Evolutionary conservation across 2,797 vertebrate genomes (phyloP).

Genomic region (Staurois parvus): DNA sequence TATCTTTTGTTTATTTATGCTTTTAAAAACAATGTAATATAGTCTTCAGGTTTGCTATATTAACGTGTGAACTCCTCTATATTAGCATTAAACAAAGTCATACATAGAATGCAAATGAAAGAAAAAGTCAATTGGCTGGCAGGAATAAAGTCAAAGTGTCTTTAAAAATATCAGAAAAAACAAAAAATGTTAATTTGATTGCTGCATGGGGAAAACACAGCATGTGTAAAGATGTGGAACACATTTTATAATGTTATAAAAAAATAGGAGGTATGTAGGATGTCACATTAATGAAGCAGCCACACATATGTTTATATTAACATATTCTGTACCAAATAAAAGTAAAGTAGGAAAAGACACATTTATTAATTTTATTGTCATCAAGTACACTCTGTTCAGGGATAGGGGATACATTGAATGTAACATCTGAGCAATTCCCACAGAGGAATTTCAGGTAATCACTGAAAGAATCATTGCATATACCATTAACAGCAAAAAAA

Average conservation of each 20-base stretch:
- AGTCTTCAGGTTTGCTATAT: background rate
- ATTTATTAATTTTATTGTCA: slow-evolving; percentile 39
- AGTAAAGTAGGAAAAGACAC: slow-evolving; percentile 16
- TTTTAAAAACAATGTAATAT: slow-evolving; percentile 35
- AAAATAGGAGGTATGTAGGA: slow-evolving; percentile 27
- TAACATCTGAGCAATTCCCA: slow-evolving; percentile 10
- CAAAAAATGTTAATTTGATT: slow-evolving; percentile 37
- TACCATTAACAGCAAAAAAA: too few species aligned
- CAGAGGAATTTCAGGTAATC: background rate
- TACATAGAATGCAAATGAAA: slow-evolving; percentile 14
- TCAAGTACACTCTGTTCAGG: slow-evolving; percentile 3
- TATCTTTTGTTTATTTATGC: slow-evolving; percentile 32
- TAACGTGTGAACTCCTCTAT: background rate
- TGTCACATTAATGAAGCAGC: slow-evolving; percentile 30
- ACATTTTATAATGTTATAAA: background rate
- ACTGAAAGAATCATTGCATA: too few species aligned
- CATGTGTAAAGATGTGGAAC: slow-evolving; percentile 23
- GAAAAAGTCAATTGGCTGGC: slow-evolving; percentile 13
- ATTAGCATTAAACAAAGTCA: slow-evolving; percentile 12
- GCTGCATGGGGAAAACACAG: slow-evolving; percentile 15
- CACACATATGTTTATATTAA: slow-evolving; percentile 25
- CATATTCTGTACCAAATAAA: slow-evolving; percentile 29
- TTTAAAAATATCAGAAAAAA: slow-evolving; percentile 33
- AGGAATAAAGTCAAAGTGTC: slow-evolving; percentile 22
- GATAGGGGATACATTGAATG: background rate